These are phyloP conservation scores for Pseudorhiza aurosa DNA, from an alignment of 30 jellyfish, hydroid and myxozoan species.

Conservation along the genomic window DNA sequence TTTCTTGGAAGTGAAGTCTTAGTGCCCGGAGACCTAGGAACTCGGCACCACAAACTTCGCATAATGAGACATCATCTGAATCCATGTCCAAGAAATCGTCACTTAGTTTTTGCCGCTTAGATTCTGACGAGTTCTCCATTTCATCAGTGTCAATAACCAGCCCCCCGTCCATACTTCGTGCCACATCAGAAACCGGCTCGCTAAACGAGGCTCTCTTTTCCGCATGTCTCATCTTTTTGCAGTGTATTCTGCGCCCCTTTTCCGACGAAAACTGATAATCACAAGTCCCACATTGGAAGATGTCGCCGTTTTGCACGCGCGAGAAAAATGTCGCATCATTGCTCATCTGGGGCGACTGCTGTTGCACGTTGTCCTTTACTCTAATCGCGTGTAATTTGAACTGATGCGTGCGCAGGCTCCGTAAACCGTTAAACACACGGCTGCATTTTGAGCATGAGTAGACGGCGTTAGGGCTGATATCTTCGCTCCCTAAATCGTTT, in stretches of 20 bases:
- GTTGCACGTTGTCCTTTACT: constrained; percentile 55
- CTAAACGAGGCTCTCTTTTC: constrained; percentile 25
- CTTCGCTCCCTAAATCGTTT: constrained; percentile 69
- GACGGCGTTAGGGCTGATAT: constrained; percentile 50
- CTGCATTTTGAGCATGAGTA: constrained; percentile 71
- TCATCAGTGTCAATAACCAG: constrained; percentile 4
- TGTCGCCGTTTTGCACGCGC: constrained; percentile 21
- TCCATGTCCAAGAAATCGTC: not conserved
- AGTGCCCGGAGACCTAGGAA: constrained; percentile 44
- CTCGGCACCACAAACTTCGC: constrained; percentile 64
- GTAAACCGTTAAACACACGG: constrained; percentile 67
- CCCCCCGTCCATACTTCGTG: not conserved
- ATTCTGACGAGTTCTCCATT: not conserved
- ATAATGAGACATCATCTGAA: constrained; percentile 41
- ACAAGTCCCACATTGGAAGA: constrained; percentile 70
- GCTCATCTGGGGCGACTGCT: not conserved
- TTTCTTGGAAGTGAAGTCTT: constrained; percentile 54
- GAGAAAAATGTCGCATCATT: constrained; percentile 24
- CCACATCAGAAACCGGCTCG: not conserved
- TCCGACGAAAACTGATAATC: constrained; percentile 68
- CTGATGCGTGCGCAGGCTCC: constrained; percentile 81
- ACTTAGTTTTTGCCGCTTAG: constrained; percentile 15
- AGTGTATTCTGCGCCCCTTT: constrained; percentile 65
- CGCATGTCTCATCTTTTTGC: constrained; percentile 70
- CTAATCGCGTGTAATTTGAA: constrained; percentile 72